Evolutionary conservation across 2,888 invertebrate species (phyloP).

Genomic region (Drosophila siamana): DNA sequence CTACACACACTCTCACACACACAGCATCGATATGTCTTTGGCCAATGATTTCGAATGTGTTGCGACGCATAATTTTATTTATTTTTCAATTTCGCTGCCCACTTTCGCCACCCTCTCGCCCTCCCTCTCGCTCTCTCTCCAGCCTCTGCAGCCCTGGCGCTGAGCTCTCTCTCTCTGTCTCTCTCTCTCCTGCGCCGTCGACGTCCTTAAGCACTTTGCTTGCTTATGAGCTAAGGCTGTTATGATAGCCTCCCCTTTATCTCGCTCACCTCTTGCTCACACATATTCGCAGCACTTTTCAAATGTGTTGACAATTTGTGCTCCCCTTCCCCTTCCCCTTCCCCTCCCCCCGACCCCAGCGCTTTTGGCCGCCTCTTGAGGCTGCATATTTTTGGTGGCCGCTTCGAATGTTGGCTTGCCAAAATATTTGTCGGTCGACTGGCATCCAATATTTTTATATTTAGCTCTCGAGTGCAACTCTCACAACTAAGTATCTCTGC

Average conservation of each 20-base stretch:
- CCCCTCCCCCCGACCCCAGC: neutral
- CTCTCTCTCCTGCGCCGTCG: constrained; percentile 25
- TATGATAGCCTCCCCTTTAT: constrained; percentile 53
- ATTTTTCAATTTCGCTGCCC: constrained; percentile 72
- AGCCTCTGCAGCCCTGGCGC: neutral
- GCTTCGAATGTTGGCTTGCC: constrained; percentile 64
- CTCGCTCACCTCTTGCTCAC: neutral
- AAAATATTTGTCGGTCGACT: constrained; percentile 75
- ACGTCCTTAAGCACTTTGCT: constrained; percentile 56
- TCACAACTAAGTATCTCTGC: constrained; percentile 16
- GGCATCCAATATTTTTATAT: constrained; percentile 58
- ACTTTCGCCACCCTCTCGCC: constrained; percentile 8
- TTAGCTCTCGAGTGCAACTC: constrained; percentile 52
- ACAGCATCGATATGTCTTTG: constrained; percentile 49
- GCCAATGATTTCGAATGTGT: constrained; percentile 69
- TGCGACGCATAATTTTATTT: constrained; percentile 77
- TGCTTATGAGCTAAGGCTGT: constrained; percentile 63
- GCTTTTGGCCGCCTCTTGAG: no score
- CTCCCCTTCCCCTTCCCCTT: neutral
- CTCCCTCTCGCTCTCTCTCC: neutral
- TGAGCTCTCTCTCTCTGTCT: no score
- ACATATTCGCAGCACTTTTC: neutral
- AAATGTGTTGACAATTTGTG: constrained; percentile 59
- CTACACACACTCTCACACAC: constrained; percentile 4
- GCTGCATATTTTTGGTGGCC: constrained; percentile 43